A percentile compares a stretch with the other conserved stretches of the same genome.
These are phyloP conservation scores for Picus viridis DNA, from an alignment of 2,797 vertebrate species.

Conservation along the genomic window DNA sequence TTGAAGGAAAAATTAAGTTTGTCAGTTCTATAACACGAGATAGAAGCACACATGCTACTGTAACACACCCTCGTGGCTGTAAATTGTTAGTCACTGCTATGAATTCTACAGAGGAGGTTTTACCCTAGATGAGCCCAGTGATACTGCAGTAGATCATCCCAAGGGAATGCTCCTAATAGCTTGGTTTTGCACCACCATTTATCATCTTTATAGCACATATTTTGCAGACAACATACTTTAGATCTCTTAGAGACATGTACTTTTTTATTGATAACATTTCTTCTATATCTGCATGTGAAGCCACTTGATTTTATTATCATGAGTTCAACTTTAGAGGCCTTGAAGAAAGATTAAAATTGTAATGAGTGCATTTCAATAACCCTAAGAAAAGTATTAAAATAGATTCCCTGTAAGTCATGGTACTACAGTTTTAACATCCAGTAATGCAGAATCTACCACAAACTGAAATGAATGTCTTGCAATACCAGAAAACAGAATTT, in stretches of 20 bases:
- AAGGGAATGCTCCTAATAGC: not conserved
- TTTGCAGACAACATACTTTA: constrained; percentile 46
- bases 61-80: not conserved
- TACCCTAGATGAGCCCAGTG: not conserved
- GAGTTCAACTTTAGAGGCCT: constrained; percentile 48
- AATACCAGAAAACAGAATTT: constrained; percentile 9
- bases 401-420: constrained; percentile 21
- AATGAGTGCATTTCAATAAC: constrained; percentile 55
- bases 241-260: not conserved
- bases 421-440: constrained; percentile 33
- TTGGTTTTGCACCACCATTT: not conserved
- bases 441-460: not conserved
- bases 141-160: not conserved
- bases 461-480: constrained; percentile 16
- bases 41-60: not conserved
- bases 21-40: not conserved
- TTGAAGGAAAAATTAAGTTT: not conserved
- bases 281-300: constrained; percentile 8
- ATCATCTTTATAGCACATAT: not conserved
- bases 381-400: constrained; percentile 49
- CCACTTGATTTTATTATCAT: constrained; percentile 39
- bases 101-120: not conserved
- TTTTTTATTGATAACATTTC: constrained; percentile 40
- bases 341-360: constrained; percentile 54
- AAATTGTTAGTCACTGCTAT: not conserved